phyloP scores from a whole-genome alignment of 2,797 vertebrate species.

The Nyctalus aviator region DNA sequence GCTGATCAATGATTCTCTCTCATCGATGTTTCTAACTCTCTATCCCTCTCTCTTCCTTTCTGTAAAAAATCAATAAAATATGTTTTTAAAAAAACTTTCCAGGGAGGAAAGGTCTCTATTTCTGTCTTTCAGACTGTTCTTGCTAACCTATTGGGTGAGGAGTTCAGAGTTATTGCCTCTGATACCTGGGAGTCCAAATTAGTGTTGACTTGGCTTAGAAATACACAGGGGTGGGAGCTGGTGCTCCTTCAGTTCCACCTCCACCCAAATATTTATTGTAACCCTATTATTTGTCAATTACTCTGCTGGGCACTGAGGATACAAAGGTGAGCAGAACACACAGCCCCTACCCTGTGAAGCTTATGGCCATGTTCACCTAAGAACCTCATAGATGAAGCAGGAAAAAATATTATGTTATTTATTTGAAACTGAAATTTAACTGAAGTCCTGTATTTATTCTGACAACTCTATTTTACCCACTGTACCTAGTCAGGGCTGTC shows the following conservation, averaged over 20 bases:
- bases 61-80: too few relatives aligned
- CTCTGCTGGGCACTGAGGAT: background rate
- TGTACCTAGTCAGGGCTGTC: background rate
- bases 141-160: background rate
- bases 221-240: background rate
- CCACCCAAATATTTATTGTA: background rate
- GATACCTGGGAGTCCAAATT: background rate
- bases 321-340: background rate
- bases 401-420: background rate
- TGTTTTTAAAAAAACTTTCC: background rate
- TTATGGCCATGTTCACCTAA: background rate
- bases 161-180: background rate
- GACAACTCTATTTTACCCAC: background rate
- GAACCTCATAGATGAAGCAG: background rate
- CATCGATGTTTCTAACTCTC: too few relatives aligned
- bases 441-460: background rate
- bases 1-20: too few relatives aligned
- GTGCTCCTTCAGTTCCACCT: background rate
- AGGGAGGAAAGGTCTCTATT: background rate
- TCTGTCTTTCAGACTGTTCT: background rate
- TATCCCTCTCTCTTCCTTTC: too few relatives aligned
- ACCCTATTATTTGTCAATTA: background rate
- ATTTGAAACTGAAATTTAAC: slow-evolving; percentile 34
- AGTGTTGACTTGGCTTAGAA: background rate
- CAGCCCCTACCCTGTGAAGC: background rate